Percentiles rank a stretch among this genome's conserved stretches.
Evolutionary conservation across 2,113 vertebrate species (phyloP).

Genomic region (Daphoenositta chrysoptera): DNA sequence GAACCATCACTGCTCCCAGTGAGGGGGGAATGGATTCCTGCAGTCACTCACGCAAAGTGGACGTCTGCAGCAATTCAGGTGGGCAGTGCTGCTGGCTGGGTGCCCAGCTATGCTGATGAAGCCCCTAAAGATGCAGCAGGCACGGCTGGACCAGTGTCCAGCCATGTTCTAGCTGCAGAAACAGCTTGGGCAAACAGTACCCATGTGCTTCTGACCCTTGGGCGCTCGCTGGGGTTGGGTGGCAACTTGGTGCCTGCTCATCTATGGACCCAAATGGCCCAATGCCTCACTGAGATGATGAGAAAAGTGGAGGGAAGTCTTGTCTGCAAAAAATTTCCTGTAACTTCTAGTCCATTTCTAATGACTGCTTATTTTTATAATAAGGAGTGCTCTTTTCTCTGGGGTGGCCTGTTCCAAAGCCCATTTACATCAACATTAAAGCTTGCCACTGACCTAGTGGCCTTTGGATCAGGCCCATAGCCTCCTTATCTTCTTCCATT

Average conservation of each 20-base stretch:
- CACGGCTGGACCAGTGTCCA: not conserved
- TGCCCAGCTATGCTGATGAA: not conserved
- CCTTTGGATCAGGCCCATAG: slow-evolving; percentile 27
- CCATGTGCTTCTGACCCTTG: not conserved
- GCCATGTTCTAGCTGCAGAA: not conserved
- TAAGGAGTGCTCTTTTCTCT: not conserved
- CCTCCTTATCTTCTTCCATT: slow-evolving; percentile 27
- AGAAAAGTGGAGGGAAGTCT: not conserved
- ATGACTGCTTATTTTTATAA: not conserved
- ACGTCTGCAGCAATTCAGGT: not conserved
- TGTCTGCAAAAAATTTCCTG: not conserved
- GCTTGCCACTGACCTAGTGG: slow-evolving; percentile 22
- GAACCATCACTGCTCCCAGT: accelerated
- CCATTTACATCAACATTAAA: slow-evolving; percentile 52
- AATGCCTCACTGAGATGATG: not conserved
- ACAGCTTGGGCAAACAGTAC: not conserved
- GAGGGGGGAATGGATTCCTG: not conserved
- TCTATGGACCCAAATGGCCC: not conserved
- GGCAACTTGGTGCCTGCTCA: not conserved
- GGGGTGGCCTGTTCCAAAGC: not conserved
- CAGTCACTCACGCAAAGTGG: accelerated
- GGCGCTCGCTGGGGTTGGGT: not conserved
- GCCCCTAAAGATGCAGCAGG: not conserved
- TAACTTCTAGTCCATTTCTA: not conserved
- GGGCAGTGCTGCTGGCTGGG: not conserved